Percentiles rank a stretch among this genome's conserved stretches.
Conservation (phyloP, 92 coral and sea anemone genomes). For the Meandrina meandrites region DNA sequence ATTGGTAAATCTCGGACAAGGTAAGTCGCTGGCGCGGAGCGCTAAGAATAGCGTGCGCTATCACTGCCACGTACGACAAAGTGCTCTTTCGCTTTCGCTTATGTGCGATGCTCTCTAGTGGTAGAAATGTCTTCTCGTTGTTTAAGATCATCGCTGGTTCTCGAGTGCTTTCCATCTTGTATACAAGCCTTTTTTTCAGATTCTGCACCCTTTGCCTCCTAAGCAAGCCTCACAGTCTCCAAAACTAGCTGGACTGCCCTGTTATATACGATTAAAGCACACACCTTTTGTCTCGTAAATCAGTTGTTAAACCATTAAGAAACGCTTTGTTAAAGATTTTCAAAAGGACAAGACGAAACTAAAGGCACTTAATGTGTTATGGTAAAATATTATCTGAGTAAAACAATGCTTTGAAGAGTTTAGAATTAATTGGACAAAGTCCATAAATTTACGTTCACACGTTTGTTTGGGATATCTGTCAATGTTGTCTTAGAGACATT, state of each 20-base stretch:
- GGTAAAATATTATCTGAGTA: not conserved
- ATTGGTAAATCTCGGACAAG: constrained; percentile 22
- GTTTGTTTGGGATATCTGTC: constrained; percentile 28
- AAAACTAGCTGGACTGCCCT: not conserved
- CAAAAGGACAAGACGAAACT: constrained; percentile 15
- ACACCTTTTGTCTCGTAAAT: constrained; percentile 35
- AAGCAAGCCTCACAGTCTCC: not conserved
- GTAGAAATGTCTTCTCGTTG: not conserved
- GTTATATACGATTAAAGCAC: constrained; percentile 10
- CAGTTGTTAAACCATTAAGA: constrained; percentile 7
- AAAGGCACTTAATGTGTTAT: constrained; percentile 9
- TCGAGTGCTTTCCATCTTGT: constrained; percentile 2
- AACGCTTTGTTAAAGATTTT: constrained; percentile 14
- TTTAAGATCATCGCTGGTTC: not conserved
- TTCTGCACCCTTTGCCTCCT: not conserved
- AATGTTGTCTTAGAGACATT: constrained; percentile 19
- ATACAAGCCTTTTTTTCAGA: not conserved
- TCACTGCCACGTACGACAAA: constrained; percentile 9
- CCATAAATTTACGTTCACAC: not conserved
- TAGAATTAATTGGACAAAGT: not conserved
- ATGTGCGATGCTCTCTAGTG: not conserved
- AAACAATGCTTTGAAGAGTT: not conserved
- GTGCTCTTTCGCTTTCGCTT: constrained; percentile 6
- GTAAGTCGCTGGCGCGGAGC: constrained; percentile 19
- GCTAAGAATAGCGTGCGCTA: constrained; percentile 18